Percentiles rank a stretch among this genome's conserved stretches.
Evolutionary conservation across 2,888 invertebrate genomes (phyloP).

Genomic region (Papilio elwesi): DNA sequence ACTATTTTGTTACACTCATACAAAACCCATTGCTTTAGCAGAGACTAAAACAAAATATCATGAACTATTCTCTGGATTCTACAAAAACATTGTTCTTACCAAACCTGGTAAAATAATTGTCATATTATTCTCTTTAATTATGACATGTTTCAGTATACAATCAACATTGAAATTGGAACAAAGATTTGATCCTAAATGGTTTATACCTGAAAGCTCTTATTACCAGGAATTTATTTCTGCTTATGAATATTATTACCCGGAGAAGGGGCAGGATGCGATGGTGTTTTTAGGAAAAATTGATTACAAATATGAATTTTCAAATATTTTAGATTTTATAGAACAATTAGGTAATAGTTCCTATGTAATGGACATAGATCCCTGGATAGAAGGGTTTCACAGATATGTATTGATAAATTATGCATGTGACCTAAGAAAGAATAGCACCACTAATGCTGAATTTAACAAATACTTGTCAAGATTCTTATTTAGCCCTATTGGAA

Average conservation of each 20-base stretch:
- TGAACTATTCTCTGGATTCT: conserved; percentile 83
- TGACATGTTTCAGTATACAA: conserved; percentile 86
- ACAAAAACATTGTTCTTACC: conserved; percentile 87
- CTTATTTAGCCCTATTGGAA: conserved; percentile 87
- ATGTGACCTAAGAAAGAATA: conserved; percentile 77
- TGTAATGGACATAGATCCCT: conserved; percentile 83
- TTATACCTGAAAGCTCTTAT: conserved; percentile 89
- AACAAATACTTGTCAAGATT: conserved; percentile 87
- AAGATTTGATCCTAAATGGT: conserved; percentile 92
- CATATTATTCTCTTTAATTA: conserved; percentile 83
- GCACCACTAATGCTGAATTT: conserved; percentile 83
- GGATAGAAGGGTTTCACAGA: conserved; percentile 87
- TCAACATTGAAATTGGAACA: conserved; percentile 88
- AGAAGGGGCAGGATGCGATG: conserved; percentile 85
- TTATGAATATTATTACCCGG: conserved; percentile 86
- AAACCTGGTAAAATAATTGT: conserved; percentile 87
- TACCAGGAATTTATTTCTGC: conserved; percentile 84
- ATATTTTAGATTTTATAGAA: conserved; percentile 82
- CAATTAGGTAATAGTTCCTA: conserved; percentile 80
- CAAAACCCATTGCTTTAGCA: conserved; percentile 77
- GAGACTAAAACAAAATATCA: conserved; percentile 85
- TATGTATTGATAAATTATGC: conserved; percentile 85
- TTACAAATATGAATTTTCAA: conserved; percentile 85
- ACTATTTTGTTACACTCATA: conserved; percentile 87
- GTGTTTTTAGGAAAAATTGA: conserved; percentile 87